Conservation (phyloP, 2,888 invertebrate species). For the Biston stratarius region DNA sequence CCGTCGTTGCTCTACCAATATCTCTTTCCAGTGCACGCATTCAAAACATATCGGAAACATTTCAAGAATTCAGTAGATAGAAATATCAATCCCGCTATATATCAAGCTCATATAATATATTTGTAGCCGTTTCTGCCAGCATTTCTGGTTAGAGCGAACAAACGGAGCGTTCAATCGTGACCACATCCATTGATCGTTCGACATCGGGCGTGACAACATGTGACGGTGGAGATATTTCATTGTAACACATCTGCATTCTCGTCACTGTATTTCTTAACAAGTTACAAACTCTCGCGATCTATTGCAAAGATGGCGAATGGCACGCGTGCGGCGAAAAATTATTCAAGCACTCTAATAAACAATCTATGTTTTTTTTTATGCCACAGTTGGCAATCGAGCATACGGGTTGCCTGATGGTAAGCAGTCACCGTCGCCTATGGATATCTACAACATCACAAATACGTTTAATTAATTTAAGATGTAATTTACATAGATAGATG, state of each 20-base stretch:
- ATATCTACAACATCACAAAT: no score
- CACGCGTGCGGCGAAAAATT: no score
- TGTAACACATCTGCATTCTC: conserved; percentile 46
- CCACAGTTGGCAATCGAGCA: no score
- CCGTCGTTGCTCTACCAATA: background rate
- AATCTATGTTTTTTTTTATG: no score
- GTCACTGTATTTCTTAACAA: background rate
- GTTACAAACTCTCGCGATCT: background rate
- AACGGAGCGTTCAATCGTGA: conserved; percentile 38
- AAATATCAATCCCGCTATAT: conserved; percentile 7
- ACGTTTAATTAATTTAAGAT: no score
- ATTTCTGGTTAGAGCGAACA: conserved; percentile 25
- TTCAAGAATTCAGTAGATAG: conserved; percentile 23
- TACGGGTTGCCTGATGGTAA: no score
- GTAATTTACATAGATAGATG: no score
- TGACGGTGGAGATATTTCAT: conserved; percentile 54
- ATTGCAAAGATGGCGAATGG: no score
- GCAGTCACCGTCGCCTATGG: no score
- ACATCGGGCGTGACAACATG: conserved; percentile 36
- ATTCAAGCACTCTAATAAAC: no score
- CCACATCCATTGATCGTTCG: conserved; percentile 38
- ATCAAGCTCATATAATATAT: conserved; percentile 28
- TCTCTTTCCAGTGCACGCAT: conserved; percentile 7
- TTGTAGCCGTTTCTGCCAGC: conserved; percentile 21
- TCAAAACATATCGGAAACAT: conserved; percentile 20